Percentiles rank a stretch among this genome's conserved stretches.
These are phyloP conservation scores for Nothocercus nigrocapillus DNA, from an alignment of 2,113 vertebrate species.

Conservation along the genomic window DNA sequence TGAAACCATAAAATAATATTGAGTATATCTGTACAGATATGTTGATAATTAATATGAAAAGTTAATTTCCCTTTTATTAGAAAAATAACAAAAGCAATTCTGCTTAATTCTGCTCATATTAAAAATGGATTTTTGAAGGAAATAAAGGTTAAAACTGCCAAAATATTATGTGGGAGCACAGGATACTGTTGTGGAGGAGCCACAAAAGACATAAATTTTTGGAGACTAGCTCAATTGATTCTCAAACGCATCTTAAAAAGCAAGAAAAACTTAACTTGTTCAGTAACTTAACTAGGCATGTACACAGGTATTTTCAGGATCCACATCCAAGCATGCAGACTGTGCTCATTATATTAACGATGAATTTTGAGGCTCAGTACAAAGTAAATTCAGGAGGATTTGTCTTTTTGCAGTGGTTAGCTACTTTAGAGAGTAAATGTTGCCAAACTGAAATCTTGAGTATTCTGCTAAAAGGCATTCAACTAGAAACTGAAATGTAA, in stretches of 20 bases:
- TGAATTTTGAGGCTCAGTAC: neutral
- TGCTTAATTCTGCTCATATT: neutral
- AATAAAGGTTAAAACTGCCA: too few species aligned
- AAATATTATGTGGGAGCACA: too few species aligned
- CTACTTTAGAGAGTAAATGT: neutral
- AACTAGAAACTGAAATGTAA: neutral
- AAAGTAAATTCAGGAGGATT: neutral
- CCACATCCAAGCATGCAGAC: neutral
- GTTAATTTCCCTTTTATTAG: neutral
- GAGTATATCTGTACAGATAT: neutral
- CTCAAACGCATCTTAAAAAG: neutral
- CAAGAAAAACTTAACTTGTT: neutral
- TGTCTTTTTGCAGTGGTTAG: neutral
- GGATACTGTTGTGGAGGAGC: conserved; percentile 25
- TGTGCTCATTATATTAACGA: neutral
- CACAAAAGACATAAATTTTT: conserved; percentile 25
- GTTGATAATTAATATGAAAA: neutral
- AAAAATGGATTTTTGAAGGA: neutral
- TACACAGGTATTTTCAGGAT: neutral
- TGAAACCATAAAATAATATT: neutral
- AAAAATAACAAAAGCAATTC: neutral
- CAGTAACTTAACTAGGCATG: neutral
- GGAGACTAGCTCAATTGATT: conserved; percentile 11
- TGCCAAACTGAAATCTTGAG: neutral
- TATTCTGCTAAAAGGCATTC: neutral